Evolutionary conservation across 2,888 invertebrate species (phyloP).

Genomic region (Teinopalpus imperialis): DNA sequence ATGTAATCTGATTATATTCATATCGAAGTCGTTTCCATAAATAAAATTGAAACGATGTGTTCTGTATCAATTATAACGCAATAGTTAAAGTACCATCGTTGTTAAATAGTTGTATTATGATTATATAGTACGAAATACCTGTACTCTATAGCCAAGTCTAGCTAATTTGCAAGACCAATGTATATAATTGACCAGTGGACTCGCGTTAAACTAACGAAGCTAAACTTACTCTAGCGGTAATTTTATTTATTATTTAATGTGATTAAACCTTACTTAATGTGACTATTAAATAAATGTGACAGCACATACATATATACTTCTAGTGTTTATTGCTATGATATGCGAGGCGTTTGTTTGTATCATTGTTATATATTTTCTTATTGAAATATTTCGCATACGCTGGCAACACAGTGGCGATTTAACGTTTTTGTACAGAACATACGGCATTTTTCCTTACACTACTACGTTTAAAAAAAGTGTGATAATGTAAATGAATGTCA

Average conservation of each 20-base stretch:
- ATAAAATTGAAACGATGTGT: constrained; percentile 46
- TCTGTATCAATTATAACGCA: constrained; percentile 65
- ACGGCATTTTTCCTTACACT: background rate
- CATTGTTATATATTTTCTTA: constrained; percentile 10
- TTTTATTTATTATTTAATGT: constrained; percentile 23
- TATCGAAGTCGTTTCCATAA: constrained; percentile 12
- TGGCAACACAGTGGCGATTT: background rate
- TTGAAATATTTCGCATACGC: background rate
- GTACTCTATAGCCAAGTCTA: constrained; percentile 43
- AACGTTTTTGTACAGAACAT: constrained; percentile 1
- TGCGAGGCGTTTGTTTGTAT: constrained; percentile 9
- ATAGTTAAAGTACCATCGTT: constrained; percentile 64
- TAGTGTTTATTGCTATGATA: constrained; percentile 5
- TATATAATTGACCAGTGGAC: constrained; percentile 31
- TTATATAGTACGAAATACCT: constrained; percentile 38
- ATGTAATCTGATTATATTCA: constrained; percentile 12
- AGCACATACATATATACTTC: background rate
- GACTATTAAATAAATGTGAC: background rate
- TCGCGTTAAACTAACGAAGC: constrained; percentile 25
- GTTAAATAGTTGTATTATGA: constrained; percentile 46
- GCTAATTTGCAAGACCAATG: constrained; percentile 38
- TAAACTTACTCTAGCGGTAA: constrained; percentile 15
- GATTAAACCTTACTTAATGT: constrained; percentile 15
- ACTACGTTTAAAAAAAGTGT: no score
- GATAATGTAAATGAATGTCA: background rate